Evolutionary conservation across 2,797 vertebrate genomes (phyloP).

Genomic region (Fratercula arctica): DNA sequence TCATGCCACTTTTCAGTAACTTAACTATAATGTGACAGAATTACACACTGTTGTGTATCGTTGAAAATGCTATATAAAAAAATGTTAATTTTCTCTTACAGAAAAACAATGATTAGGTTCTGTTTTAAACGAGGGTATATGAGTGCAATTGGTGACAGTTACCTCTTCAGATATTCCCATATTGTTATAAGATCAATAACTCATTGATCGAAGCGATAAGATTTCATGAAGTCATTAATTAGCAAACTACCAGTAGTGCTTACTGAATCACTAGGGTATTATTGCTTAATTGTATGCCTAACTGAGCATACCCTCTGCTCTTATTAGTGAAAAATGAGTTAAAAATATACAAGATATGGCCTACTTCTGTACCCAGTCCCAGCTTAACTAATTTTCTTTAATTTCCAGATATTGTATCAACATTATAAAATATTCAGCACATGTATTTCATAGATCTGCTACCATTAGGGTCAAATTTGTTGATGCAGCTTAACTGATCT

Average conservation of each 20-base stretch:
- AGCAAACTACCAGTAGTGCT: slow-evolving; percentile 31
- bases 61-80: neutral
- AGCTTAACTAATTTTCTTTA: slow-evolving; percentile 37
- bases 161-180: neutral
- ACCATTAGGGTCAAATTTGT: slow-evolving; percentile 19
- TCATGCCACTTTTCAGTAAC: neutral
- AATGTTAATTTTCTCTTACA: neutral
- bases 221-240: slow-evolving; percentile 34
- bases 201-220: slow-evolving; percentile 10
- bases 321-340: slow-evolving; percentile 57
- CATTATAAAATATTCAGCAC: slow-evolving; percentile 50
- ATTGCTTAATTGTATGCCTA: slow-evolving; percentile 58
- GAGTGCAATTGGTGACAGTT: neutral
- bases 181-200: slow-evolving; percentile 26
- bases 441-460: slow-evolving; percentile 26
- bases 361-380: slow-evolving; percentile 15
- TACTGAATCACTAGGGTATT: slow-evolving; percentile 42
- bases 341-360: slow-evolving; percentile 54
- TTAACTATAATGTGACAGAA: neutral
- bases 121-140: neutral
- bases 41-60: neutral
- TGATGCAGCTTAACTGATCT: slow-evolving; percentile 18
- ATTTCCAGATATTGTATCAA: slow-evolving; percentile 46
- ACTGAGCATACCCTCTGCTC: slow-evolving; percentile 33
- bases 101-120: neutral